Evolutionary conservation across 2,113 vertebrate genomes (phyloP).

Genomic region (human (Homo sapiens)): DNA sequence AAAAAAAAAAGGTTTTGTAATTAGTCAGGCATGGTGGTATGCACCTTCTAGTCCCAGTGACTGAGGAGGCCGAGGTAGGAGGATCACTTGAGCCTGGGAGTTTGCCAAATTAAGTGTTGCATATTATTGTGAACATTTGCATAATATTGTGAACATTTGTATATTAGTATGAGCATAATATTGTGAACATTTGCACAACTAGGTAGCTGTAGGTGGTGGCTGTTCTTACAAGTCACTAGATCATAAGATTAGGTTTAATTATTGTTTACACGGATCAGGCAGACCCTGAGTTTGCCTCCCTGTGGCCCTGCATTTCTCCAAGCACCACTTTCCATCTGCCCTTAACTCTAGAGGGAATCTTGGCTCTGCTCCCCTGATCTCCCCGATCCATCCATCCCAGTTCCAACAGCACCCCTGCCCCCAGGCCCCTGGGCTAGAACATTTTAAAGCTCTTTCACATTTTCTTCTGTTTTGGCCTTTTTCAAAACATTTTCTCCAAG

Average conservation of each 20-base stretch:
- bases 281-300: not conserved
- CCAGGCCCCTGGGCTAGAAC: not conserved
- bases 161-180: too few species aligned
- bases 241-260: not conserved
- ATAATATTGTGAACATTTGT: not conserved
- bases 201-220: not conserved
- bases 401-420: not conserved
- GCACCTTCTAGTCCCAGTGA: too few species aligned
- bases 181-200: not conserved
- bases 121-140: not conserved
- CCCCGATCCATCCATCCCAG: fast-evolving
- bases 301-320: not conserved
- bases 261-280: not conserved
- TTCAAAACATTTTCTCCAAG: not conserved
- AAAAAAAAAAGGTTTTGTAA: too few species aligned
- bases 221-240: not conserved
- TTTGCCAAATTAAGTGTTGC: not conserved
- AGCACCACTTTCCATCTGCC: fast-evolving
- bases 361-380: not conserved
- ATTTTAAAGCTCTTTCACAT: not conserved
- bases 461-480: not conserved
- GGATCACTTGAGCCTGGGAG: too few species aligned
- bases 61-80: too few species aligned
- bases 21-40: too few species aligned
- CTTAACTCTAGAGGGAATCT: not conserved